Evolutionary conservation across 2,113 vertebrate genomes (phyloP).

Genomic region (Passer montanus): DNA sequence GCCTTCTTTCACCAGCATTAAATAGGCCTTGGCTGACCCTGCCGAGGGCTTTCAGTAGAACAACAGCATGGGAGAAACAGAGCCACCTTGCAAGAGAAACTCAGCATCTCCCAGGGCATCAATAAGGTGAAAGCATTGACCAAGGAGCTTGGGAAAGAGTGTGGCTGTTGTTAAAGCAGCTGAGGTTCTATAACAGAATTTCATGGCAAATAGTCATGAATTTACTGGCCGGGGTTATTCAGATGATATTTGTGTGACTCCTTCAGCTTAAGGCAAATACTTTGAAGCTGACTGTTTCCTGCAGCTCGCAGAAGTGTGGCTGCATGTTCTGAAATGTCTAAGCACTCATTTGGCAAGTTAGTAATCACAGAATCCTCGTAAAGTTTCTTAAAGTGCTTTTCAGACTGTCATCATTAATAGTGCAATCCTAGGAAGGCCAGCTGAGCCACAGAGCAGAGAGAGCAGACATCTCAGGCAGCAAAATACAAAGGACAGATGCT

Average conservation of each 20-base stretch:
- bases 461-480: conserved; percentile 25
- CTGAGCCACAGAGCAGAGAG: conserved; percentile 35
- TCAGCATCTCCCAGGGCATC: conserved; percentile 27
- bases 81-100: conserved; percentile 18
- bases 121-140: conserved; percentile 21
- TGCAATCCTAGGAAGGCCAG: conserved; percentile 31
- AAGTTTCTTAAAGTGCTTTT: conserved; percentile 60
- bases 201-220: conserved; percentile 6
- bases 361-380: conserved; percentile 9
- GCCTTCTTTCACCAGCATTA: conserved; percentile 9
- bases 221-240: background rate
- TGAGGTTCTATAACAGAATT: conserved; percentile 11
- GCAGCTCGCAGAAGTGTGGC: conserved; percentile 31
- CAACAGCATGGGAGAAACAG: conserved; percentile 17
- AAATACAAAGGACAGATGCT: conserved; percentile 45
- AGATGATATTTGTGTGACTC: conserved; percentile 25
- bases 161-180: background rate
- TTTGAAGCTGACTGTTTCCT: conserved; percentile 55
- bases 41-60: conserved; percentile 16
- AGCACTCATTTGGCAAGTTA: conserved; percentile 40
- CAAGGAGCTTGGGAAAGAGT: conserved; percentile 31
- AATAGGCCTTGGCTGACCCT: conserved; percentile 49
- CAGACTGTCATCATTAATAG: conserved; percentile 50
- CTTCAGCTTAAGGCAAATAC: conserved; percentile 55
- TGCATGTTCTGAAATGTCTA: conserved; percentile 48